A percentile compares a stretch with the other conserved stretches of the same genome.
phyloP scores from a whole-genome alignment of 2,888 invertebrate species.

The Rhamphomyia laevipes region DNA sequence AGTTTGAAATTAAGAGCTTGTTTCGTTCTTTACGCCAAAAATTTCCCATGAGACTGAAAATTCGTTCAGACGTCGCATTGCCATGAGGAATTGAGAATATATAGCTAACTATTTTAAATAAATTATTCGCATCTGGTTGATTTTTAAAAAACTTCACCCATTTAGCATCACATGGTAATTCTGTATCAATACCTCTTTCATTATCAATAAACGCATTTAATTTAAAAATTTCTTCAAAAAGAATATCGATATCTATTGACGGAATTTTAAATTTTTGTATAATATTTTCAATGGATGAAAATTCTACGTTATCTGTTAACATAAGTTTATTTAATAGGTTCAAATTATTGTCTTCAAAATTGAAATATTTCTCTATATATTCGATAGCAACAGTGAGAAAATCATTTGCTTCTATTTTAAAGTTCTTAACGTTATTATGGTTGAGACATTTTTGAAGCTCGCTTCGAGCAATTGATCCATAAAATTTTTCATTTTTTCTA shows the following conservation, averaged over 20 bases:
- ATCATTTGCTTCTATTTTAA: not conserved
- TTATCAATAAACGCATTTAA: slow-evolving; percentile 1
- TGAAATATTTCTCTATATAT: not conserved
- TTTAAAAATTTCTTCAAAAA: slow-evolving; percentile 3
- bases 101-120: slow-evolving; percentile 3
- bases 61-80: not conserved
- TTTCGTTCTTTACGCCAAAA: slow-evolving; percentile 4
- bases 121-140: slow-evolving; percentile 3
- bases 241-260: slow-evolving; percentile 2
- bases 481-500: not conserved
- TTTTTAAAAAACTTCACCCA: slow-evolving; percentile 5
- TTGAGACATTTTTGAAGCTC: not conserved
- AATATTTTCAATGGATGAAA: not conserved
- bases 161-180: not conserved
- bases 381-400: not conserved
- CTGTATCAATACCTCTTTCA: not conserved
- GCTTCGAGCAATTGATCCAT: not conserved
- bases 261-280: not conserved
- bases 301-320: not conserved
- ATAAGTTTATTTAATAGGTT: not conserved
- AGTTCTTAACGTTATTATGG: not conserved
- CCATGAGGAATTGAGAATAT: slow-evolving; percentile 6
- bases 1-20: slow-evolving; percentile 2
- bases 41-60: slow-evolving; percentile 4
- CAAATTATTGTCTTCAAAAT: not conserved